These are phyloP conservation scores for Catostomus latipinnis DNA, from an alignment of 2,797 vertebrate species.

Conservation along the genomic window DNA sequence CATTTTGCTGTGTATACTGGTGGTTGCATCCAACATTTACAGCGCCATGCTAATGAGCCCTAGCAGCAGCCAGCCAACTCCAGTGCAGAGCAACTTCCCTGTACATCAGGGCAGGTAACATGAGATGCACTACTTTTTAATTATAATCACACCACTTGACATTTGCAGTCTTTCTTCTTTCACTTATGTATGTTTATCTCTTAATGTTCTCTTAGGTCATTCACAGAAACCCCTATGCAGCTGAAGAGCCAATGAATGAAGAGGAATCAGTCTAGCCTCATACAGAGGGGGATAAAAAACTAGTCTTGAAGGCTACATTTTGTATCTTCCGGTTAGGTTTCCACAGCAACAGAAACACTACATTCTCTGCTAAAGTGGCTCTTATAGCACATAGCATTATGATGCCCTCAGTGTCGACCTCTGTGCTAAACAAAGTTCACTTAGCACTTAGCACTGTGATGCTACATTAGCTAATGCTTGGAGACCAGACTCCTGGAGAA, in stretches of 20 bases:
- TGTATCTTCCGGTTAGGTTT: background rate
- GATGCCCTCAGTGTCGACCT: background rate
- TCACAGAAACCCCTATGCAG: constrained; percentile 70
- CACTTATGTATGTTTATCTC: background rate
- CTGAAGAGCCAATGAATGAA: constrained; percentile 74
- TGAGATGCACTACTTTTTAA: background rate
- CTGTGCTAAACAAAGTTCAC: constrained; percentile 9
- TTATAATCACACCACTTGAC: background rate
- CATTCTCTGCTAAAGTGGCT: background rate
- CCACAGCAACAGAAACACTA: background rate
- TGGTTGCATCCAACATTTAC: constrained; percentile 98
- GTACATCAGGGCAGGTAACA: constrained; percentile 80
- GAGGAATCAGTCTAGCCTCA: constrained; percentile 1
- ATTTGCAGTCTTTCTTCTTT: background rate
- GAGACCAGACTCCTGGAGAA: background rate
- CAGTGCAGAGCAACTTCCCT: constrained; percentile 85
- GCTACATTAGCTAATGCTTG: constrained; percentile 12
- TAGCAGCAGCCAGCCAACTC: constrained; percentile 86
- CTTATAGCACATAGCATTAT: background rate
- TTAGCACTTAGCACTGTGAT: constrained; percentile 7
- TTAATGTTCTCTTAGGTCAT: constrained; percentile 60
- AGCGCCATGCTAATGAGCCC: constrained; percentile 98
- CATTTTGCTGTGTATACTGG: constrained; percentile 96
- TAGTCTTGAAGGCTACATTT: no score
- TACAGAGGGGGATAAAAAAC: background rate